Conservation (phyloP, 2,113 vertebrate species). For the Seriola rivoliana region DNA sequence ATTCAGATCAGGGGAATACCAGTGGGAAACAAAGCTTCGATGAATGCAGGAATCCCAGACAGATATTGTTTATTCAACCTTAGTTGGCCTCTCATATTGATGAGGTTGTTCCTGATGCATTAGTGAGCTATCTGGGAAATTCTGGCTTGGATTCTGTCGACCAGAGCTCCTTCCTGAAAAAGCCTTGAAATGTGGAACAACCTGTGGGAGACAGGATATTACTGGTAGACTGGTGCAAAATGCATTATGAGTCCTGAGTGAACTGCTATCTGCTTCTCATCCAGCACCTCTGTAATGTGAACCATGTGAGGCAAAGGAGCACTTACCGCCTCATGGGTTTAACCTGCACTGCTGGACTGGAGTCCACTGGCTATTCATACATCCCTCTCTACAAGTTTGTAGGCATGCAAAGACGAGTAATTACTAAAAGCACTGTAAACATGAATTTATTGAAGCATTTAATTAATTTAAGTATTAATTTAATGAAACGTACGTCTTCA, state of each 20-base stretch:
- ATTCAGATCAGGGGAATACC: slow-evolving; percentile 31
- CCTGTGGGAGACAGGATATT: background rate
- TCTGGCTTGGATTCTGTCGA: background rate
- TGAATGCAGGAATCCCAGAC: background rate
- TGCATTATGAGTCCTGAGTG: slow-evolving; percentile 38
- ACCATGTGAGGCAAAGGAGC: slow-evolving; percentile 13
- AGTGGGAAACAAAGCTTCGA: background rate
- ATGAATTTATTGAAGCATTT: too few species aligned
- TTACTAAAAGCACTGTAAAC: too few species aligned
- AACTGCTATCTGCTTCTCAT: slow-evolving; percentile 18
- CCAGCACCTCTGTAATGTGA: slow-evolving; percentile 39
- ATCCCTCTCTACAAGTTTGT: background rate
- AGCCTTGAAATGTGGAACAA: slow-evolving; percentile 5
- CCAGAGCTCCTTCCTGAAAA: slow-evolving; percentile 1
- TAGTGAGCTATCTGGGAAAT: slow-evolving; percentile 8
- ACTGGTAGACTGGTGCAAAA: slow-evolving; percentile 2
- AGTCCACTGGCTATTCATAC: background rate
- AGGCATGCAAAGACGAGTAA: background rate
- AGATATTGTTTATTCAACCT: slow-evolving; percentile 3
- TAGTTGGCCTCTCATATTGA: slow-evolving; percentile 7
- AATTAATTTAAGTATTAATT: too few species aligned
- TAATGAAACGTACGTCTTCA: too few species aligned
- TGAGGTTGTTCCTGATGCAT: background rate
- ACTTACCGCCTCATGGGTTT: slow-evolving; percentile 14
- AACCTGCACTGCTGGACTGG: background rate